Percentiles rank a stretch among this genome's conserved stretches.
Evolutionary conservation across 2,888 invertebrate species (phyloP).

Genomic region (Hemicrepidius hirtus): DNA sequence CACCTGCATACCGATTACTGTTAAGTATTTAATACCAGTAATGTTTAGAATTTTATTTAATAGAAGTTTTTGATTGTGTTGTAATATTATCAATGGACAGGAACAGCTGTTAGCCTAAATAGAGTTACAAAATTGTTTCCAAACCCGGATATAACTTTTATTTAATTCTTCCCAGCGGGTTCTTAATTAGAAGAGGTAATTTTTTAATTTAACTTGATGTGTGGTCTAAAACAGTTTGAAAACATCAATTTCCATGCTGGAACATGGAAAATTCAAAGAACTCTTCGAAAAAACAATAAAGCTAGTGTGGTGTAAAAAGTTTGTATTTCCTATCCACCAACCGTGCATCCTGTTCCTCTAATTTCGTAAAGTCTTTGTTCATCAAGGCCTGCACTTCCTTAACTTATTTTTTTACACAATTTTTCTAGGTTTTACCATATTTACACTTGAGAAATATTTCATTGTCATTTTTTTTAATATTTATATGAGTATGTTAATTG

Average conservation of each 20-base stretch:
- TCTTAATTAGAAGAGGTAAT: too few relatives aligned
- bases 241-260: too few relatives aligned
- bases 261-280: not conserved
- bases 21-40: slow-evolving; percentile 12
- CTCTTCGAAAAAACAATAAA: not conserved
- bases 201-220: too few relatives aligned
- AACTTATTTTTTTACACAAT: slow-evolving; percentile 2
- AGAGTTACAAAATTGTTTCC: not conserved
- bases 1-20: slow-evolving; percentile 14
- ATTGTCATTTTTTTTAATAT: slow-evolving; percentile 3
- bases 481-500: not conserved
- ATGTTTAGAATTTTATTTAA: not conserved
- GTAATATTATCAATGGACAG: not conserved
- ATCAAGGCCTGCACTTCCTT: slow-evolving; percentile 41
- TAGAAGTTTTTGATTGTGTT: not conserved
- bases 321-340: slow-evolving; percentile 13
- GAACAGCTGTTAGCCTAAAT: not conserved
- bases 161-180: not conserved
- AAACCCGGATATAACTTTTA: not conserved
- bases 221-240: too few relatives aligned
- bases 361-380: slow-evolving; percentile 34
- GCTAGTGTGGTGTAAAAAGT: slow-evolving; percentile 15
- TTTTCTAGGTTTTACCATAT: slow-evolving; percentile 1
- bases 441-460: not conserved
- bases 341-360: slow-evolving; percentile 44